Base-by-base conservation (phyloP, 2,888 invertebrate genomes). In the Busseola fusca region DNA sequence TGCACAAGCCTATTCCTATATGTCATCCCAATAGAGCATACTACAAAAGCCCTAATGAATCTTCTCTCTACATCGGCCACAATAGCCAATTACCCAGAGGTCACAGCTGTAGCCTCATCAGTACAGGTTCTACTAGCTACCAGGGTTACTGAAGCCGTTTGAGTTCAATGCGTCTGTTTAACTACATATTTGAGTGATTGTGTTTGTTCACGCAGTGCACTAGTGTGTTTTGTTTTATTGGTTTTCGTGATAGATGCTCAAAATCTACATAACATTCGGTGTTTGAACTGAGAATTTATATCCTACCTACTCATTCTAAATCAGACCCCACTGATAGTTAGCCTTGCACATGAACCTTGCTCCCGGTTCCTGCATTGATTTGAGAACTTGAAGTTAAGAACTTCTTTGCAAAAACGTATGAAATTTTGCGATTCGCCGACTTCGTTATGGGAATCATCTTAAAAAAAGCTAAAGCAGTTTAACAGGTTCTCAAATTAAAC, bases 11-110 rank as follows among this genome's bases (percentile, higher is more conserved):
- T 48, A 64, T 67, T 42, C 59, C 52, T 54, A 64, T 30, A 62
- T 48, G 63, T 76, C 69, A 69, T 69, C 59, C 67, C 77, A 77
- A 77, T 80, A 73, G 60, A 62, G 40, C 45, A 30, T 58, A 12
- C 52, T 59, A 73, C 64, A 73, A 72, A 48, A 58, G 25, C 42
- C 30, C 66, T 73, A 79, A 79, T 79, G 66, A 76, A 80, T 77
- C 68, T 69, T 67, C 66, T 69, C 40, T 64, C 12, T 40, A 18
- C 37, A 34, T 30, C 37, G 25, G 16, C 77, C 60, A 79, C 81
- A 79, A 80, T 80, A 79, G 73, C 50, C 77, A 79, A 79, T 79
- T 73, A 77, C 73, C 9, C 42, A 69, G 57, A 79, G 79, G 81
- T 77, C 73, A 74, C 18, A 52, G 45, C 7, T 18, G n/a, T 34